Conservation (phyloP, 2,797 vertebrate genomes). For the Hippocampus kuda region DNA sequence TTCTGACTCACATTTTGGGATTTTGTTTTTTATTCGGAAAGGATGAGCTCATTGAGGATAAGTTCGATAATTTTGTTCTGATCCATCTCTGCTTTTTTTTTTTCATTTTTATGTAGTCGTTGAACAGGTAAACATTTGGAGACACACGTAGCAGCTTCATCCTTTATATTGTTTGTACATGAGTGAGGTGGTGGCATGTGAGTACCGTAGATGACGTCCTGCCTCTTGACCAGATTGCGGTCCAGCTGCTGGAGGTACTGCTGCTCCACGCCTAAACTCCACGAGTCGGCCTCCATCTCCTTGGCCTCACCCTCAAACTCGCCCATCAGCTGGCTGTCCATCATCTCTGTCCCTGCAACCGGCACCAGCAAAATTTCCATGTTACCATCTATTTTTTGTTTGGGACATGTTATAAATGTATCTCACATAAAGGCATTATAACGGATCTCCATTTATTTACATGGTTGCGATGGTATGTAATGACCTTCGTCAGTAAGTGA, state of each 20-base stretch:
- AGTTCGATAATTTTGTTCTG: no score
- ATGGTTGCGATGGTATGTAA: constrained; percentile 4
- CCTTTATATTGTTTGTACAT: neutral
- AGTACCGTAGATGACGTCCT: constrained; percentile 92
- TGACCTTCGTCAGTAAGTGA: constrained; percentile 91
- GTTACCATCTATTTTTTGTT: no score
- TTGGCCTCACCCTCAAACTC: constrained; percentile 85
- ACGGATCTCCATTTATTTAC: constrained; percentile 1
- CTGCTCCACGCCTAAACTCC: constrained; percentile 85
- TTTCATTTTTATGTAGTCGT: no score
- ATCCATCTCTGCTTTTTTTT: no score
- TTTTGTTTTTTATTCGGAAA: no score
- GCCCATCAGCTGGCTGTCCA: constrained; percentile 92
- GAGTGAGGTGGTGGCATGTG: neutral
- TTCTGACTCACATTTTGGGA: no score
- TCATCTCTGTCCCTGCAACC: constrained; percentile 85
- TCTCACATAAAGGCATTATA: neutral
- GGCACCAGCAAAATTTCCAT: constrained; percentile 8
- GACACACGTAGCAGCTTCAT: neutral
- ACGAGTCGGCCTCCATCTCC: constrained; percentile 90
- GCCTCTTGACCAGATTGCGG: constrained; percentile 85
- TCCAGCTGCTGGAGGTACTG: constrained; percentile 80
- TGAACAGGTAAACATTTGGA: neutral
- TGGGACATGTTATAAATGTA: no score
- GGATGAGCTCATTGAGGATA: no score